Percentiles rank a stretch among this genome's conserved stretches.
phyloP scores from a whole-genome alignment of 2,888 invertebrate species.

The Xestobium rufovillosum region DNA sequence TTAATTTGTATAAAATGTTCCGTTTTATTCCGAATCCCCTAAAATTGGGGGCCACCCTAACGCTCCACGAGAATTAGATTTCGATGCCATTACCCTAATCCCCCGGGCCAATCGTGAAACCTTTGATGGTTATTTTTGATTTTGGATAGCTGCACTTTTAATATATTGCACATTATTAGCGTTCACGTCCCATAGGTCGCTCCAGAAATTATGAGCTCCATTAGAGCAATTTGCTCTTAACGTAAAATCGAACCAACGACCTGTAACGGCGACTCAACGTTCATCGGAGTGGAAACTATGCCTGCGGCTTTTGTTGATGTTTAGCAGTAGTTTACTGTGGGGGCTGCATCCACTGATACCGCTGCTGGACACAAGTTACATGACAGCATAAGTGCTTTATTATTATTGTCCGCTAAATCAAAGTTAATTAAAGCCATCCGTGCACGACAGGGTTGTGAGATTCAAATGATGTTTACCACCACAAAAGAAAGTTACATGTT shows the following conservation, averaged over 20 bases:
- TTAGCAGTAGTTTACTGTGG: slow-evolving; percentile 21
- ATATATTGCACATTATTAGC: slow-evolving; percentile 30
- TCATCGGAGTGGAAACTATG: slow-evolving; percentile 32
- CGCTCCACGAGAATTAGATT: too few relatives aligned
- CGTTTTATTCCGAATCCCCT: too few relatives aligned
- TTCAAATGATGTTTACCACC: too few relatives aligned
- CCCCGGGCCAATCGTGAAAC: too few relatives aligned
- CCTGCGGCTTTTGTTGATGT: slow-evolving; percentile 33
- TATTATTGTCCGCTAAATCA: not conserved
- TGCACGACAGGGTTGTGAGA: slow-evolving; percentile 1
- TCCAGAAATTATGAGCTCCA: slow-evolving; percentile 39
- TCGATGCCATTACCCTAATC: too few relatives aligned
- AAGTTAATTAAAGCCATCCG: not conserved
- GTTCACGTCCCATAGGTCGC: slow-evolving; percentile 34
- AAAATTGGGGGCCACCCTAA: too few relatives aligned
- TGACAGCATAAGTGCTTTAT: not conserved
- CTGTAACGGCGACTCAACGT: slow-evolving; percentile 33
- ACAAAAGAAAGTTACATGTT: too few relatives aligned
- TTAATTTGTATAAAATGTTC: too few relatives aligned
- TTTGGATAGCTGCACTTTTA: too few relatives aligned
- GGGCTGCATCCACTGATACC: slow-evolving; percentile 5
- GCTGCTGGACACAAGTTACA: slow-evolving; percentile 1
- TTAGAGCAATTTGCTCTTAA: slow-evolving; percentile 40
- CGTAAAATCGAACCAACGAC: slow-evolving; percentile 38
- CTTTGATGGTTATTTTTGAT: too few relatives aligned